phyloP scores from a whole-genome alignment of 2,797 vertebrate genomes.

The Xenentodon cancila region DNA sequence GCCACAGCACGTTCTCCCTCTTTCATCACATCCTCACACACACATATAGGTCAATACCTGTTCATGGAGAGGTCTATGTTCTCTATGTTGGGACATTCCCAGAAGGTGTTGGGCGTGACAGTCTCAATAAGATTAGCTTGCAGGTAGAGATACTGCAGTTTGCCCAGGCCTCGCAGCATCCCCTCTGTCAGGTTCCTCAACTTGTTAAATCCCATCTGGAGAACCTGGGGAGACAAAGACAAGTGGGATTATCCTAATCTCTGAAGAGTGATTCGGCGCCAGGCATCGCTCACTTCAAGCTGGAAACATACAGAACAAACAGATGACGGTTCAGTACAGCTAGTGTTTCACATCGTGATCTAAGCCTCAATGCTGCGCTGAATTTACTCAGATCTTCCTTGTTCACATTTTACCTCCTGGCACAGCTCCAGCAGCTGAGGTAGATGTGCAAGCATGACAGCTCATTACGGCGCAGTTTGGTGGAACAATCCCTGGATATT shows the following conservation, averaged over 20 bases:
- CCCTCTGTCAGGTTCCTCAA: slow-evolving; percentile 96
- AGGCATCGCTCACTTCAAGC: slow-evolving; percentile 52
- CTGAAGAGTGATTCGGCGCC: slow-evolving; percentile 42
- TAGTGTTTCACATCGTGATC: slow-evolving; percentile 66
- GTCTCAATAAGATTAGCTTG: slow-evolving; percentile 98
- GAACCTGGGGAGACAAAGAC: slow-evolving; percentile 86
- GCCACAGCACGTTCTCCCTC: neutral
- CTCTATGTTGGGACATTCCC: slow-evolving; percentile 96
- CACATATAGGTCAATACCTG: slow-evolving; percentile 64
- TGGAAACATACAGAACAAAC: slow-evolving; percentile 60
- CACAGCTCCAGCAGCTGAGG: slow-evolving; percentile 44
- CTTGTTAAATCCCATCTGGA: slow-evolving; percentile 98
- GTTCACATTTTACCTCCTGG: slow-evolving; percentile 65
- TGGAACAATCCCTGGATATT: slow-evolving; percentile 75
- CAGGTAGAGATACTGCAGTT: slow-evolving; percentile 98
- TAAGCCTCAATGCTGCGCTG: slow-evolving; percentile 52
- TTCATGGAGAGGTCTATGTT: slow-evolving; percentile 99
- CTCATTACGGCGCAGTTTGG: slow-evolving; percentile 73
- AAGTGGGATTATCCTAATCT: slow-evolving; percentile 78
- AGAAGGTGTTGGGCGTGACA: slow-evolving; percentile 95
- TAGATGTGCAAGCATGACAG: slow-evolving; percentile 42
- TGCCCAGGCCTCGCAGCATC: slow-evolving; percentile 93
- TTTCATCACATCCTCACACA: neutral
- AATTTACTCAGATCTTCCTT: slow-evolving; percentile 53
- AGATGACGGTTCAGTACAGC: slow-evolving; percentile 51